phyloP scores from a whole-genome alignment of 2,113 vertebrate species.

The Triplophysa dalaica region DNA sequence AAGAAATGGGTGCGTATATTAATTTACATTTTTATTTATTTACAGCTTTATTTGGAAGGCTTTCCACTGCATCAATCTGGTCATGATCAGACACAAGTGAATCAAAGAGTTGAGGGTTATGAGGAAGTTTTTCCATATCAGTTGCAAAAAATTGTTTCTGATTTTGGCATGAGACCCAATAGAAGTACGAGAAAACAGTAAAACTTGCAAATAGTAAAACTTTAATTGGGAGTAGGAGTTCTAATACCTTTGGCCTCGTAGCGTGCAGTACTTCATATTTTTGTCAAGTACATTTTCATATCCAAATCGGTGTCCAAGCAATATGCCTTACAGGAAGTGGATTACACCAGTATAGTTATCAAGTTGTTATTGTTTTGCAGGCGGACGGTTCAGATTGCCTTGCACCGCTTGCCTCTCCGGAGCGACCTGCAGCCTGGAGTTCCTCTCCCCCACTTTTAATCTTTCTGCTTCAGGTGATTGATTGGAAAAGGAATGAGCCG shows the following conservation, averaged over 20 bases:
- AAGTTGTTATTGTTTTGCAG: conserved; percentile 48
- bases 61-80: too few species aligned
- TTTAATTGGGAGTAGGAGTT: too few species aligned
- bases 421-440: conserved; percentile 48
- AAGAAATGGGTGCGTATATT: too few species aligned
- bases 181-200: neutral
- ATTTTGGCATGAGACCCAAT: too few species aligned
- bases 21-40: too few species aligned
- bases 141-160: too few species aligned
- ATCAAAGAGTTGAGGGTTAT: too few species aligned
- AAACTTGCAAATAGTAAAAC: neutral
- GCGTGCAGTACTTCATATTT: neutral
- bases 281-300: conserved; percentile 37
- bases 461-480: conserved; percentile 76
- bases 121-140: too few species aligned
- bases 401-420: conserved; percentile 46
- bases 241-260: too few species aligned
- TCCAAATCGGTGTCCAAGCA: neutral
- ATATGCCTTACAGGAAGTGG: neutral
- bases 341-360: neutral
- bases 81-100: too few species aligned
- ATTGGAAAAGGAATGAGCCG: conserved; percentile 79
- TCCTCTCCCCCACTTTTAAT: conserved; percentile 70
- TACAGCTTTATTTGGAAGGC: too few species aligned
- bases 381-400: conserved; percentile 47